Base-by-base conservation (phyloP, 2,113 vertebrate species). In the Leucopternis melanops region DNA sequence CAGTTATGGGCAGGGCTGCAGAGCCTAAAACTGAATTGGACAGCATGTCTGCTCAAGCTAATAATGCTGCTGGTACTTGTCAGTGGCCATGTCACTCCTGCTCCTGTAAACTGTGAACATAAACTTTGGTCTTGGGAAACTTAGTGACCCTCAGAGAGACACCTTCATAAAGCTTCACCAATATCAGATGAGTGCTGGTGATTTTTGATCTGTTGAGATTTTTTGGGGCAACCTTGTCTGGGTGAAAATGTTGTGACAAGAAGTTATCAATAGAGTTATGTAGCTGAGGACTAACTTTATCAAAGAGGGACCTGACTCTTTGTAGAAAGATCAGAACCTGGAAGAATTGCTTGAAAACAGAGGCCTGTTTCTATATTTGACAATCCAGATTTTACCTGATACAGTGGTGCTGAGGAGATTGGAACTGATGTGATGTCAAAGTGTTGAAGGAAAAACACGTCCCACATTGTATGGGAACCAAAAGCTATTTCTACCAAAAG, bases 11-110 rank as follows among this genome's bases (percentile, higher is more conserved):
- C 47, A 95, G 89, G 87, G 85, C 81, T 95, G 89, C 49, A 95
- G 65, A 94, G 70, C 57, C 81, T 95, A 72, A 95, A 95, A 96
- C 94, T 87, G 87, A 62, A 92, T 72, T 89, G 94, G 89, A 96
- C 91, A 97, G 81, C 18, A 61, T 52, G 58, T 87, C 93, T 95
- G 49, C 65, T 91, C 78, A 72, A 95, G 89, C 78, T 95, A 91
- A 87, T 82, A 94, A 81, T 65, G 70, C 70, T 96, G 70, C 90
- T 94, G 87, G 91, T 97, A 69, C 61, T 91, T 95, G 65, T 94
- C 73, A 78, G 78, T 55, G 73, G 36, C 34, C 8, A 42, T 87
- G 89, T 75, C 87, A 85, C 17, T 87, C 86, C 40, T 69, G 36
- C 11, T 95, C 44, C 92, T 65, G 38, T 81, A 75, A 87, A 87